Evolutionary conservation across 2,113 vertebrate genomes (phyloP).

Genomic region (Falcunculus frontatus): DNA sequence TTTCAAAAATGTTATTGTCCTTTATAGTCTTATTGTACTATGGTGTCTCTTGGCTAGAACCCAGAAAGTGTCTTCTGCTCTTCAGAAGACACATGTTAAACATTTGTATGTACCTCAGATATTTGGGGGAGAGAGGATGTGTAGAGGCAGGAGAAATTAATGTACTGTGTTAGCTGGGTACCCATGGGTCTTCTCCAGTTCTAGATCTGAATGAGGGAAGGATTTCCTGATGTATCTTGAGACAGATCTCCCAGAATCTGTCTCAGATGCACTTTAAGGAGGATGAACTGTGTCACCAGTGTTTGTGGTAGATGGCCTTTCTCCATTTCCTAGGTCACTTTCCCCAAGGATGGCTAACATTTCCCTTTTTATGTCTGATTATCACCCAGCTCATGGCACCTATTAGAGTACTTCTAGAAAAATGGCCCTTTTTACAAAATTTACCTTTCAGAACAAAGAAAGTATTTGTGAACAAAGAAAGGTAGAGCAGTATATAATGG

Average conservation of each 20-base stretch:
- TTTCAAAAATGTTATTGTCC: background rate
- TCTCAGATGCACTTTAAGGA: background rate
- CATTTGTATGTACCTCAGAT: background rate
- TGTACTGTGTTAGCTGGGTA: background rate
- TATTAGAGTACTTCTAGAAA: background rate
- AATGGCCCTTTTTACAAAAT: background rate
- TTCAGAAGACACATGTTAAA: background rate
- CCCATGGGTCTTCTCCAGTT: background rate
- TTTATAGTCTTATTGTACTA: background rate
- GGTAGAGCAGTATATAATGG: background rate
- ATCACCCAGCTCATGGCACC: background rate
- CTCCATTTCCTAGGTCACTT: background rate
- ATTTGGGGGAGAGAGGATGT: background rate
- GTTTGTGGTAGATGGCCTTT: background rate
- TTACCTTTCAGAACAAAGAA: background rate
- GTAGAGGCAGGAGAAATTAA: background rate
- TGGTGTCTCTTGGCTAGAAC: background rate
- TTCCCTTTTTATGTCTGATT: background rate
- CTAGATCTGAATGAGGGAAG: background rate
- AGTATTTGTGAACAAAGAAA: background rate
- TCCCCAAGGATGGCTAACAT: background rate
- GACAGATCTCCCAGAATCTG: background rate
- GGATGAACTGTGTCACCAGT: background rate
- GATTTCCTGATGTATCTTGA: background rate
- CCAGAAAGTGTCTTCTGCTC: background rate